These are phyloP conservation scores for Platyura marginata DNA, from an alignment of 1,140 invertebrate species.

Conservation along the genomic window DNA sequence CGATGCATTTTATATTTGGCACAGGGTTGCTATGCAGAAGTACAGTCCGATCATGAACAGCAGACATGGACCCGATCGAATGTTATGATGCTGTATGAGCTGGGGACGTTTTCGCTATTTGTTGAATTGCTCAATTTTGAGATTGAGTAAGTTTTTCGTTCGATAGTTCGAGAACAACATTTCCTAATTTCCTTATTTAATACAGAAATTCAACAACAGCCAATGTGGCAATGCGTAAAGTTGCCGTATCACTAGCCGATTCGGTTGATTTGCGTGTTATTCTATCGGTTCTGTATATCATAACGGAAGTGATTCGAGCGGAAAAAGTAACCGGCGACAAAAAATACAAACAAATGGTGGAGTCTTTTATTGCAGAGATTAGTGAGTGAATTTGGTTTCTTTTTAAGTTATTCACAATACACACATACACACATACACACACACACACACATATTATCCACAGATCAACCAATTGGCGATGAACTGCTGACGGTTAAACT, in stretches of 20 bases:
- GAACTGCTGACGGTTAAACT: constrained; percentile 77
- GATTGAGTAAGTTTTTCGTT: no score
- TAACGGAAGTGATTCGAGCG: constrained; percentile 76
- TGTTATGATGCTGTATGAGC: constrained; percentile 71
- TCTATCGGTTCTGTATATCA: constrained; percentile 82
- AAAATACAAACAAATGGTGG: constrained; percentile 49
- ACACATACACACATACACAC: no score
- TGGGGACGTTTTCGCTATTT: constrained; percentile 75
- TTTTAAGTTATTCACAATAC: no score
- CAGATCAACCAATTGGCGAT: constrained; percentile 39
- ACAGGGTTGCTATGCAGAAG: constrained; percentile 83
- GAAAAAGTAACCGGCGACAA: constrained; percentile 38
- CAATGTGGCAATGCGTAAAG: constrained; percentile 62
- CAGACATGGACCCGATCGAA: constrained; percentile 63
- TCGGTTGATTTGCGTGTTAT: constrained; percentile 83
- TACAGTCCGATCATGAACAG: constrained; percentile 79
- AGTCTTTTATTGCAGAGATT: constrained; percentile 64
- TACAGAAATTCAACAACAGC: constrained; percentile 51
- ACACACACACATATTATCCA: no score
- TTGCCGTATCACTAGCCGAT: constrained; percentile 78
- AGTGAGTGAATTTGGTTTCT: no score
- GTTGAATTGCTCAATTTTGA: constrained; percentile 86
- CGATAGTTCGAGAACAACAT: no score
- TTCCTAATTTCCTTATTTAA: no score
- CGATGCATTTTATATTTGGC: constrained; percentile 79